Percentiles rank a stretch among this genome's conserved stretches.
These are phyloP conservation scores for Lottia scabra DNA, from an alignment of 2,888 invertebrate genomes.

Conservation along the genomic window DNA sequence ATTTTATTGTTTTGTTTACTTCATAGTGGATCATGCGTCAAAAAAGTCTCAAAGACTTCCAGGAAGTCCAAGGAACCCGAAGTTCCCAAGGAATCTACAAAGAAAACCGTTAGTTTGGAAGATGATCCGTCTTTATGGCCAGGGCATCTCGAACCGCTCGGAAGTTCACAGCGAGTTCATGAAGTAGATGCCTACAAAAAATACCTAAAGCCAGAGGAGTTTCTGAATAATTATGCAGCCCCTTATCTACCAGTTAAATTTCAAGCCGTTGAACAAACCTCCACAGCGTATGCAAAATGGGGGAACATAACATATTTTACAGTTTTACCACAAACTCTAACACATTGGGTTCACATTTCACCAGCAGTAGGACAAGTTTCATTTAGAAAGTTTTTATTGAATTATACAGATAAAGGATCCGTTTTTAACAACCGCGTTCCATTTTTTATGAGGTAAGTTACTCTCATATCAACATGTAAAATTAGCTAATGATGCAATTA, in stretches of 20 bases:
- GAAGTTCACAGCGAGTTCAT: neutral
- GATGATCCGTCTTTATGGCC: neutral
- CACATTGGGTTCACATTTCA: conserved; percentile 1
- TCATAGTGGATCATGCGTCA: neutral
- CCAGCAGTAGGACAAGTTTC: neutral
- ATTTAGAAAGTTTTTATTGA: neutral
- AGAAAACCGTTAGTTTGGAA: neutral
- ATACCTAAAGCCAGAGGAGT: conserved; percentile 2
- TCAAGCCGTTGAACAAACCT: neutral
- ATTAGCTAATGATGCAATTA: too few species aligned
- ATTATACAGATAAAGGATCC: neutral
- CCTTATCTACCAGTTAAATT: conserved; percentile 8
- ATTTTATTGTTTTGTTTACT: too few species aligned
- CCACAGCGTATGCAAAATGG: conserved; percentile 8
- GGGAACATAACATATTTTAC: conserved; percentile 9
- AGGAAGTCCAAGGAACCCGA: neutral
- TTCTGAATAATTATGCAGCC: conserved; percentile 15
- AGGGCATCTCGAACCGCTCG: neutral
- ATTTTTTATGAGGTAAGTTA: neutral
- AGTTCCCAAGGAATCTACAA: neutral
- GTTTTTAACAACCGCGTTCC: neutral
- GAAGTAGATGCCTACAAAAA: neutral
- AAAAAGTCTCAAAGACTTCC: neutral
- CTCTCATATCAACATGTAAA: neutral
- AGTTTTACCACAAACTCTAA: conserved; percentile 9